Base-by-base conservation (phyloP, 23 tunicate species). In the Halocynthia aurantium region DNA sequence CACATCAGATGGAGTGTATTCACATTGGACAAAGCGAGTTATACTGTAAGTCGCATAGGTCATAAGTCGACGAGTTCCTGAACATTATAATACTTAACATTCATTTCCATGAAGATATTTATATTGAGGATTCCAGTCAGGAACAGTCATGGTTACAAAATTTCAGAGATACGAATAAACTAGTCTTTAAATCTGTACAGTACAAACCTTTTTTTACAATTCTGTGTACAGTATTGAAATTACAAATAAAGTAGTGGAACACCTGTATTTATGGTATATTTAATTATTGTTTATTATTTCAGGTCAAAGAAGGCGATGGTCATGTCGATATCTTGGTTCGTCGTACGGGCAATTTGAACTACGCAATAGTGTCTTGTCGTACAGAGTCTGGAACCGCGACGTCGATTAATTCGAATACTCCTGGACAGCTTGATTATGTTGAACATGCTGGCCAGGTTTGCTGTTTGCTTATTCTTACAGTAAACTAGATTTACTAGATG, bases 361-460 rank as follows among this genome's bases (percentile, higher is more conserved):
- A 96, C 84, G 99, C 99, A 17, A 85, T 96, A 40, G 99, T 95
- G 5, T 81, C 86, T 7, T 95, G 99, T 75, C 82, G 91, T 8
- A 84, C 99, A 62, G 84, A 85, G 52, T 66, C 72, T 9, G 91
- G 90, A 10, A 69, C 91, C 8, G 96, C 96, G 70, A 89, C 89
- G 51, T 67, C 87, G 51, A 50, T 72, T 50, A 56, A 62, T 8
- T 72, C 80, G 11, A 52, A 40, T 22, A 74, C 49, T 8, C 70
- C 60, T 5, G 87, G 87, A 12, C 51, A 76, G 49, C 18, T 66
- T 52, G 97, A 91, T 66, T 91, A 91, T 69, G 68, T 66, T 49
- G 89, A 78, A 40, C 81, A 82, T 65, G 87, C 91, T 6, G 87
- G 87, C 21, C 97, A 91, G 91, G 97, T 90, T 10, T 61, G 81